Percentiles rank a stretch among this genome's conserved stretches.
These are phyloP conservation scores for Zonotrichia albicollis DNA, from an alignment of 2,797 vertebrate genomes.

Conservation along the genomic window DNA sequence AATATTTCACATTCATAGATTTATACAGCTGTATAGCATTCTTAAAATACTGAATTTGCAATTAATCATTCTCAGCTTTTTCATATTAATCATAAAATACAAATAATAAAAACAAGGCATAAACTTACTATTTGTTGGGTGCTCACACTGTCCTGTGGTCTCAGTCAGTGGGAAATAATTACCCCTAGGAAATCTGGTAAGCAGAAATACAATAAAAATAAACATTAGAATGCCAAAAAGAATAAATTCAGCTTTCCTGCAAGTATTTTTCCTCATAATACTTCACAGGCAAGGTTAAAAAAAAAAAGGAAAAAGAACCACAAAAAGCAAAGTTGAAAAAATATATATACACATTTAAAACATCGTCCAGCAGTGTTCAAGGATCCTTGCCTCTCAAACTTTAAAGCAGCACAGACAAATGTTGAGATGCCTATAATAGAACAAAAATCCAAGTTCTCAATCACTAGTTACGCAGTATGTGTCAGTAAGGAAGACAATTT, in stretches of 20 bases:
- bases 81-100: not conserved
- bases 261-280: conserved; percentile 62
- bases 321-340: conserved; percentile 73
- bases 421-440: conserved; percentile 67
- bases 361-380: conserved; percentile 71
- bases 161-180: conserved; percentile 54
- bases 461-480: conserved; percentile 73
- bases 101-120: conserved; percentile 48
- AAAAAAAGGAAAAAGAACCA: conserved; percentile 45
- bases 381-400: conserved; percentile 74
- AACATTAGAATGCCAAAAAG: conserved; percentile 70
- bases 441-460: conserved; percentile 75
- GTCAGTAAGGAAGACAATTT: conserved; percentile 72
- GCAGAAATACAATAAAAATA: conserved; percentile 67
- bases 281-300: conserved; percentile 57
- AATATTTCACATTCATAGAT: conserved; percentile 34
- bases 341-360: conserved; percentile 66
- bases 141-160: conserved; percentile 59
- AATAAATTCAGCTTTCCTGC: conserved; percentile 62
- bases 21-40: not conserved
- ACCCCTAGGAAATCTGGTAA: conserved; percentile 68
- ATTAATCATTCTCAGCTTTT: conserved; percentile 38
- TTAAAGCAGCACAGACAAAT: conserved; percentile 70
- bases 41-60: not conserved
- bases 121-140: conserved; percentile 74